Evolutionary conservation across 2,797 vertebrate genomes (phyloP).

Genomic region (Neostethus bicornis): DNA sequence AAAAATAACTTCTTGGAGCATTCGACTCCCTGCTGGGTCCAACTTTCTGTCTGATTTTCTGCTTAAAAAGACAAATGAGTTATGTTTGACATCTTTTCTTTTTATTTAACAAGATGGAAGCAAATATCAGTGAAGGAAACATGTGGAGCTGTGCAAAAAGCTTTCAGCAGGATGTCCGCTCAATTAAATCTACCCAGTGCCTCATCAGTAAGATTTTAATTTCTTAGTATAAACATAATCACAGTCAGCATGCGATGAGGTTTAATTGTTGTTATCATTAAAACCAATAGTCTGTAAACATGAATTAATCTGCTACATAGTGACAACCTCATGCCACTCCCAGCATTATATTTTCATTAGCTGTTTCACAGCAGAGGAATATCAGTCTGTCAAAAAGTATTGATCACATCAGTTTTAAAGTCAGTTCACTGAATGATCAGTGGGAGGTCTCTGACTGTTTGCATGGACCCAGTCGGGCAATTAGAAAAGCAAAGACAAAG

Average conservation of each 20-base stretch:
- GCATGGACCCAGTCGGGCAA: slow-evolving; percentile 50
- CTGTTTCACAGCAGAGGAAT: neutral
- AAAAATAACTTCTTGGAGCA: no score
- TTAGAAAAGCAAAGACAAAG: slow-evolving; percentile 66
- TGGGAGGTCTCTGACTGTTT: slow-evolving; percentile 37
- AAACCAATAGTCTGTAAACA: neutral
- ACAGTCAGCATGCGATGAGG: neutral
- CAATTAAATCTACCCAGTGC: no score
- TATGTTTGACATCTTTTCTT: no score
- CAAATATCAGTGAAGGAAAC: neutral
- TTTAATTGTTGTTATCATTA: neutral
- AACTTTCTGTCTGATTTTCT: no score
- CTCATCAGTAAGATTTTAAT: no score
- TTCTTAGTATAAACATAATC: neutral
- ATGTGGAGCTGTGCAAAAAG: neutral
- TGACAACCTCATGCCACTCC: neutral
- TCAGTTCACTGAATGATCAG: slow-evolving; percentile 45
- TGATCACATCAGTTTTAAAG: slow-evolving; percentile 21
- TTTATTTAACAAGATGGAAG: no score
- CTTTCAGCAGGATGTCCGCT: no score
- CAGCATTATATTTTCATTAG: neutral
- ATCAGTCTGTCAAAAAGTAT: slow-evolving; percentile 4
- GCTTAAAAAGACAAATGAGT: no score
- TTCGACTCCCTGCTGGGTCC: no score
- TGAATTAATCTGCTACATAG: neutral